Conservation (phyloP, 1,140 invertebrate genomes). For the Aphaenogaster rudis region DNA sequence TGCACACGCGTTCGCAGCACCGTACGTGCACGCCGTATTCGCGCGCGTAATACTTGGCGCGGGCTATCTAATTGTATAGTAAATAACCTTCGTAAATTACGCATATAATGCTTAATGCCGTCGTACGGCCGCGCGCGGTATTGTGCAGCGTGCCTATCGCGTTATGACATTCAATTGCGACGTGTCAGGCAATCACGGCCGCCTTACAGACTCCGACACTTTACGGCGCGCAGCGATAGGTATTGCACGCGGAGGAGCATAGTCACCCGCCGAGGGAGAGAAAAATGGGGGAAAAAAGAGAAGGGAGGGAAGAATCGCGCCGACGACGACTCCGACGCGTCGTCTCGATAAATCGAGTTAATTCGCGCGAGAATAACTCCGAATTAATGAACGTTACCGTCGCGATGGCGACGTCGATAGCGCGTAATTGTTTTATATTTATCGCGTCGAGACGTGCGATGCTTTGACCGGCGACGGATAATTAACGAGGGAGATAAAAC, state of each 20-base stretch:
- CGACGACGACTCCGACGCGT: not conserved
- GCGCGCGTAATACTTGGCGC: slow-evolving; percentile 59
- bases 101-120: slow-evolving; percentile 72
- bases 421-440: slow-evolving; percentile 58
- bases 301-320: not conserved
- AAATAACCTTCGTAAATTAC: slow-evolving; percentile 78
- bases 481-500: slow-evolving; percentile 49
- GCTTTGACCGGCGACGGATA: slow-evolving; percentile 40
- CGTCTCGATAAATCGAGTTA: slow-evolving; percentile 50
- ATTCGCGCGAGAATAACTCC: slow-evolving; percentile 40
- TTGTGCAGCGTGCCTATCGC: slow-evolving; percentile 73
- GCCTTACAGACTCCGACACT: slow-evolving; percentile 57
- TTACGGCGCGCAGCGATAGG: slow-evolving; percentile 35
- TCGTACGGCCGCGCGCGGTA: slow-evolving; percentile 69
- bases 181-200: slow-evolving; percentile 72
- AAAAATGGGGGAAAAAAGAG: not conserved
- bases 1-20: not conserved
- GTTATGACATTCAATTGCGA: slow-evolving; percentile 76
- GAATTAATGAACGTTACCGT: slow-evolving; percentile 54
- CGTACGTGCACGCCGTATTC: slow-evolving; percentile 26
- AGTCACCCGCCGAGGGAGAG: slow-evolving; percentile 24
- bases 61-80: slow-evolving; percentile 76
- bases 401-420: slow-evolving; percentile 35
- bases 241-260: slow-evolving; percentile 24
- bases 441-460: slow-evolving; percentile 12